Evolutionary conservation across 37 sponge, comb jelly and placozoan species (phyloP), one percentile per base, ranked within the genome.

Genomic region (Ephydatia muelleri): DNA sequence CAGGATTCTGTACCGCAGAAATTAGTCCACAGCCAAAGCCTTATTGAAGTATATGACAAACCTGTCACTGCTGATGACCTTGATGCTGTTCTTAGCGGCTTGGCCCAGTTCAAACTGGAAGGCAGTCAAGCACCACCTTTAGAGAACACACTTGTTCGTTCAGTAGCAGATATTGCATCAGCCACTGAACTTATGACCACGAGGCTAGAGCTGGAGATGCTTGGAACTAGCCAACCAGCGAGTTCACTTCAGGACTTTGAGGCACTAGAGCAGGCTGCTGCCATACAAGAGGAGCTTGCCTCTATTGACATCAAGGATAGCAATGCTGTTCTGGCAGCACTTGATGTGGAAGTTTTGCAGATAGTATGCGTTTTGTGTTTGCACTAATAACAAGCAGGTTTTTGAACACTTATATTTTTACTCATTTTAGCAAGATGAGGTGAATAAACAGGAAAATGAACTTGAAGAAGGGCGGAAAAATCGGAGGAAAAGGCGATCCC

Each of bases 361-460:
- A 76, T 88, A 78, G 88, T 83, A 35, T 32, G 72, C 2, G 23
- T 21, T 57, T 38, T 31, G 9, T 34, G 31, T 27, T 2, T 40
- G 12, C 28, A 11, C 29, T 73, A 34, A 14, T 30, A 3, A 8
- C 8, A 12, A 75, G 22, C 34, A 31, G 36, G 22, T 35, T 73
- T 31, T 70, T 31, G 13, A 70, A 35, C 36, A 75, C 36, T 33
- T 1, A n/a, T 25, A 9, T 71, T 71, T 2, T n/a, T 71, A 13
- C 25, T 25, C 1, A n/a, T 71, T 13, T 21, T 30, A 87, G 87
- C 87, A 87, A 70, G 82, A 87, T 80, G 87, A 87, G 68, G 87
- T 87, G 8, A 67, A 73, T 12, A 33, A 67, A 32, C 34, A 39
- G 14, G 87, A 87, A 67, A 36, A 73, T 2, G 68, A 80, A 21